Evolutionary conservation across 2,113 vertebrate genomes (phyloP).

Genomic region (Lagopus leucura): DNA sequence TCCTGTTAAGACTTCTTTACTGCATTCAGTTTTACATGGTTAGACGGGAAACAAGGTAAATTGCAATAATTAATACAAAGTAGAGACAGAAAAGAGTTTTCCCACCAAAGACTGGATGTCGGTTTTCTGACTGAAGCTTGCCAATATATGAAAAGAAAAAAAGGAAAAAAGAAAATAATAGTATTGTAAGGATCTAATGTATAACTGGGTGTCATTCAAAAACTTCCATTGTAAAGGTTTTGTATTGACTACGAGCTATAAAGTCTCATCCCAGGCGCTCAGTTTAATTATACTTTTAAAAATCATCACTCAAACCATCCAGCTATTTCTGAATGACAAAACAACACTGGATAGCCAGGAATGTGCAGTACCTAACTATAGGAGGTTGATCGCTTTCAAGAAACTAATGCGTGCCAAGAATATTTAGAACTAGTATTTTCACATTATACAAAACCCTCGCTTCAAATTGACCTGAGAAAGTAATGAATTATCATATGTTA

Average conservation of each 20-base stretch:
- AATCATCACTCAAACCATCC: background rate
- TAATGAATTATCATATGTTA: background rate
- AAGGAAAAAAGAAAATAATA: background rate
- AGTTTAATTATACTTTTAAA: background rate
- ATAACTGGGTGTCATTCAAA: fast-evolving
- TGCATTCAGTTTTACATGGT: background rate
- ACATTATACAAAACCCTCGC: background rate
- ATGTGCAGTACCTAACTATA: fast-evolving
- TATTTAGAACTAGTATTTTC: background rate
- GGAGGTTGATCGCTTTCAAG: background rate
- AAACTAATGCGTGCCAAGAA: background rate
- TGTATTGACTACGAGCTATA: background rate
- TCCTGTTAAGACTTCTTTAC: background rate
- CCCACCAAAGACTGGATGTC: background rate
- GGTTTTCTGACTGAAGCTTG: background rate
- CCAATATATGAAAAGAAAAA: background rate
- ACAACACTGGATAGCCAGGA: background rate
- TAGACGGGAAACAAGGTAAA: background rate
- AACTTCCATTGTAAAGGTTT: background rate
- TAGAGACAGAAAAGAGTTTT: background rate
- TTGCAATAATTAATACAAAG: fast-evolving
- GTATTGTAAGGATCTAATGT: fast-evolving
- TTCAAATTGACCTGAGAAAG: background rate
- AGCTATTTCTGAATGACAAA: background rate
- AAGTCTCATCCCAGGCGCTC: background rate